phyloP scores from a whole-genome alignment of 2,888 invertebrate genomes.

The Drosophila meridiana region DNA sequence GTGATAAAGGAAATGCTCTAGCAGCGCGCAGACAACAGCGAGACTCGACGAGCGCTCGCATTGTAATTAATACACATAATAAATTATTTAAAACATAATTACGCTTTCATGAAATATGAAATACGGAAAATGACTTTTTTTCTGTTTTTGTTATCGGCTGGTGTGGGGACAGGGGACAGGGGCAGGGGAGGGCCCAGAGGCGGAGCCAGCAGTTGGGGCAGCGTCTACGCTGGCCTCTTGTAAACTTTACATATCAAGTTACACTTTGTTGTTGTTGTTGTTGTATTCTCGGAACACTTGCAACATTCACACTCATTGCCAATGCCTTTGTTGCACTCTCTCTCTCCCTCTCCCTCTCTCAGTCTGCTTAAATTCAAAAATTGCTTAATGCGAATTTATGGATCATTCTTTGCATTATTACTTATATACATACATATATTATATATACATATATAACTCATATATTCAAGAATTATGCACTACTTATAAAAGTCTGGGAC shows the following conservation, averaged over 20 bases:
- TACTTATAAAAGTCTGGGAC: conserved; percentile 3
- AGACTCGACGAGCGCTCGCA: conserved; percentile 5
- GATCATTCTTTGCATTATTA: conserved; percentile 25
- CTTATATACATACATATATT: conserved; percentile 19
- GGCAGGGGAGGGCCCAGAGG: not conserved
- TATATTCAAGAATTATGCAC: not conserved
- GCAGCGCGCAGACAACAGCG: conserved; percentile 20
- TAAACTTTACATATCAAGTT: conserved; percentile 75
- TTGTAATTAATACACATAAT: conserved; percentile 74
- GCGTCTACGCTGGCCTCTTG: conserved; percentile 61
- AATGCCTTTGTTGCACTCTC: conserved; percentile 38
- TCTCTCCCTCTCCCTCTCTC: conserved; percentile 12
- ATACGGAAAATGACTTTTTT: conserved; percentile 34
- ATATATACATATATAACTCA: not conserved
- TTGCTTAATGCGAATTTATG: conserved; percentile 51
- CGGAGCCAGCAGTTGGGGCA: not conserved
- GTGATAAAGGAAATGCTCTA: conserved; percentile 34
- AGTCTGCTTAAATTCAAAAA: conserved; percentile 13
- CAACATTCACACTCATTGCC: conserved; percentile 59
- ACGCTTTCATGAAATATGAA: conserved; percentile 45
- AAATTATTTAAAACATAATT: conserved; percentile 72
- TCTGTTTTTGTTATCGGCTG: conserved; percentile 45
- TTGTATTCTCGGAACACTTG: conserved; percentile 64
- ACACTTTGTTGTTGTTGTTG: conserved; percentile 48
- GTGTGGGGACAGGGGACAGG: not conserved